Evolutionary conservation across 2,797 vertebrate species (phyloP).

Genomic region (Scolopax rusticola): DNA sequence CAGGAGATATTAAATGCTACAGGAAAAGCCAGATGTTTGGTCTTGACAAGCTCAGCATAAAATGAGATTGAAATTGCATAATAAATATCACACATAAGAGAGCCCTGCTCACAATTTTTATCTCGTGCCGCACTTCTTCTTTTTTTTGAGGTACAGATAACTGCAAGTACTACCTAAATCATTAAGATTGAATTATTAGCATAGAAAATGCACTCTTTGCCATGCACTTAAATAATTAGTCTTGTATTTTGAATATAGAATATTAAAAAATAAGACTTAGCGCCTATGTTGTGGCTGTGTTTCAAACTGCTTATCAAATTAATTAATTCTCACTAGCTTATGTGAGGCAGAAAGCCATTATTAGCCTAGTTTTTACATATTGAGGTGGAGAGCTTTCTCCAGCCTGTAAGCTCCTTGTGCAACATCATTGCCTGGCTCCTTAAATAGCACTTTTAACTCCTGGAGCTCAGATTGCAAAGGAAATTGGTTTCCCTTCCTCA

Average conservation of each 20-base stretch:
- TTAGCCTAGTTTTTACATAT: conserved; percentile 32
- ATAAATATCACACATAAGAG: neutral
- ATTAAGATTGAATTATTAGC: neutral
- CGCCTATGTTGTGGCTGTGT: neutral
- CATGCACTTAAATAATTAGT: neutral
- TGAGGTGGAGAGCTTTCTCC: neutral
- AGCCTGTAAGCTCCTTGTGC: neutral
- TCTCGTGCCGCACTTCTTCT: neutral
- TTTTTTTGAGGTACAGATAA: neutral
- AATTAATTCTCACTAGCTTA: conserved; percentile 20
- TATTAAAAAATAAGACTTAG: conserved; percentile 39
- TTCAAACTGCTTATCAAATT: conserved; percentile 37
- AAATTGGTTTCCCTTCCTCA: conserved; percentile 27
- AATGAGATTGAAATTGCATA: neutral
- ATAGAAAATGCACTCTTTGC: neutral
- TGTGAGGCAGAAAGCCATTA: conserved; percentile 25
- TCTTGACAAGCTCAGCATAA: conserved; percentile 12
- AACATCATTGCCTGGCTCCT: neutral
- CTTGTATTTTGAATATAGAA: conserved; percentile 15
- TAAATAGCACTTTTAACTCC: conserved; percentile 23
- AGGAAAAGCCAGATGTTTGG: conserved; percentile 27
- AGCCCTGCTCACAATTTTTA: neutral
- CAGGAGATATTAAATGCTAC: neutral
- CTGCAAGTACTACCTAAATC: neutral
- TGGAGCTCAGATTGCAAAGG: conserved; percentile 34